Evolutionary conservation across 92 coral and sea anemone genomes (phyloP).

Genomic region (Metridium senile): DNA sequence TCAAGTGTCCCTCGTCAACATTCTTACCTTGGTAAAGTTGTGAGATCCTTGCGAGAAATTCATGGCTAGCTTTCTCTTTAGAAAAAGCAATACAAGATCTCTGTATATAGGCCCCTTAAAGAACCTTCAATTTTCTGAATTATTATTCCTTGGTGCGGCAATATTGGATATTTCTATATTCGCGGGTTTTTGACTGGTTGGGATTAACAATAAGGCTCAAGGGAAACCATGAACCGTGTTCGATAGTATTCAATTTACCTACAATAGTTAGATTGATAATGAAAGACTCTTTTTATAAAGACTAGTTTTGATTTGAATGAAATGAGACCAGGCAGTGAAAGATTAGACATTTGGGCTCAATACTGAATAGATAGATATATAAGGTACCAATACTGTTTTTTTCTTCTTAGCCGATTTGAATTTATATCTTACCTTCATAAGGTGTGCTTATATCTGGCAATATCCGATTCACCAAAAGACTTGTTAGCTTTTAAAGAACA

Average conservation of each 20-base stretch:
- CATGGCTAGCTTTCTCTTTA: background rate
- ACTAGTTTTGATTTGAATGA: too few relatives aligned
- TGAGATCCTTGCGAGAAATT: background rate
- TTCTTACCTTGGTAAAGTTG: constrained; percentile 12
- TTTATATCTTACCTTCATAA: constrained; percentile 14
- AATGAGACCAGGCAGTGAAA: too few relatives aligned
- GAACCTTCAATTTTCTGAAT: background rate
- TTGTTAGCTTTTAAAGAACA: constrained; percentile 8
- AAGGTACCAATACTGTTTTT: background rate
- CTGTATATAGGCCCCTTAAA: background rate
- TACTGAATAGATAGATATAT: background rate
- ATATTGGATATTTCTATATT: background rate
- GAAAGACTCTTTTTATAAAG: too few relatives aligned
- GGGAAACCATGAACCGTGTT: background rate
- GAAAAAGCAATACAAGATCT: background rate
- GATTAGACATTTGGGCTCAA: too few relatives aligned
- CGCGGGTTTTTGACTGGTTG: background rate
- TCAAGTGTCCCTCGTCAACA: background rate
- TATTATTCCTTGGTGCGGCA: background rate
- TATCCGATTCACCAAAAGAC: constrained; percentile 13
- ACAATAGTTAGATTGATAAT: too few relatives aligned
- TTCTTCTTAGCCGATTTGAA: background rate
- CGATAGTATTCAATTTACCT: too few relatives aligned
- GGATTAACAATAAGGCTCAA: background rate
- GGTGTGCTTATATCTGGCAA: constrained; percentile 11